These are phyloP conservation scores for Gerris lacustris DNA, from an alignment of 2,888 invertebrate species.

Conservation along the genomic window DNA sequence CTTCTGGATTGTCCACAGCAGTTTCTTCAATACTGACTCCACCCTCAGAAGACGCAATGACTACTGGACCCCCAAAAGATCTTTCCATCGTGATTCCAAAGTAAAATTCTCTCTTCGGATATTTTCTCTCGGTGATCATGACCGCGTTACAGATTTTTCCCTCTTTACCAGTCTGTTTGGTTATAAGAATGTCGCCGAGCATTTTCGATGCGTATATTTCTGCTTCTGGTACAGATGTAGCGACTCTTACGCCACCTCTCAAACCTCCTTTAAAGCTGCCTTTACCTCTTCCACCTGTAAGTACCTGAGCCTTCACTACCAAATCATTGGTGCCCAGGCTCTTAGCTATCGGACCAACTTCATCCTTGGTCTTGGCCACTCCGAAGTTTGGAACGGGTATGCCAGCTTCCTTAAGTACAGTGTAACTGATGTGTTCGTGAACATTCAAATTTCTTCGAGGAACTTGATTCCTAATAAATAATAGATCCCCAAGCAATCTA, in stretches of 20 bases:
- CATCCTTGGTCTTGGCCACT: conserved; percentile 68
- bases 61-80: conserved; percentile 85
- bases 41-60: conserved; percentile 89
- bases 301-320: conserved; percentile 75
- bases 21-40: conserved; percentile 95
- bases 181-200: conserved; percentile 79
- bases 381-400: conserved; percentile 84
- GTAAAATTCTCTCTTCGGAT: conserved; percentile 91
- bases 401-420: conserved; percentile 68
- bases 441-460: conserved; percentile 62
- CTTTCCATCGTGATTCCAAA: conserved; percentile 97
- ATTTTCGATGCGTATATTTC: conserved; percentile 68
- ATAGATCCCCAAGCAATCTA: too few species aligned
- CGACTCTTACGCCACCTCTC: conserved; percentile 65
- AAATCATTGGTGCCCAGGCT: conserved; percentile 65
- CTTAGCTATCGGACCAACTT: conserved; percentile 65
- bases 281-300: conserved; percentile 86
- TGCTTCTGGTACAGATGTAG: conserved; percentile 44
- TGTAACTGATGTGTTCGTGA: conserved; percentile 88
- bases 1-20: conserved; percentile 76
- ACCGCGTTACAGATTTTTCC: conserved; percentile 87
- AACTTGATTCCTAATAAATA: too few species aligned
- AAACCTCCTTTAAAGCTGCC: conserved; percentile 85
- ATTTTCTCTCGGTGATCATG: conserved; percentile 96
- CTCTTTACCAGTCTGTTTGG: conserved; percentile 88